phyloP scores from a whole-genome alignment of 1,140 invertebrate species.

The Bacillus rossius region DNA sequence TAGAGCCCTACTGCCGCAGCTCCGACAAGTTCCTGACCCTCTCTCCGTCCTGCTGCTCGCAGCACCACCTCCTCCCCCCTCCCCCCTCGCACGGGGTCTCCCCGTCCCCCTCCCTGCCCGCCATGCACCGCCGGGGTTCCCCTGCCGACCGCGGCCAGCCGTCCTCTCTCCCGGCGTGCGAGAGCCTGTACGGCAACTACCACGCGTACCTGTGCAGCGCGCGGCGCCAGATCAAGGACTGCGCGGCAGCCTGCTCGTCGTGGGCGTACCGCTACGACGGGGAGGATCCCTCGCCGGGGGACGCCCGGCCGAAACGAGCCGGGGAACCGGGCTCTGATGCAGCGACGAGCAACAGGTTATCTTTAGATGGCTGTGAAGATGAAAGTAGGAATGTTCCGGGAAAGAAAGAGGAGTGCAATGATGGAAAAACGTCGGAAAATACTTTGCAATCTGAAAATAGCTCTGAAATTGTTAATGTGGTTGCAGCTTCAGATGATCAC shows the following conservation, averaged over 20 bases:
- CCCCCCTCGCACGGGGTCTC: slow-evolving; percentile 21
- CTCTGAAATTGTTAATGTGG: too few species aligned
- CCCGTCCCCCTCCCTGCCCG: slow-evolving; percentile 6
- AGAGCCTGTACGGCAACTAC: slow-evolving; percentile 68
- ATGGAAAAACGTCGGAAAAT: too few species aligned
- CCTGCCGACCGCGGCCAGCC: slow-evolving; percentile 23
- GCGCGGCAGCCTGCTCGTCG: slow-evolving; percentile 60
- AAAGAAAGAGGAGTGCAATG: too few species aligned
- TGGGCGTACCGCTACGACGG: slow-evolving; percentile 77
- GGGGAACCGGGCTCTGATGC: too few species aligned
- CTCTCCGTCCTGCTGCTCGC: slow-evolving; percentile 48
- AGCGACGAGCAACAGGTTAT: too few species aligned
- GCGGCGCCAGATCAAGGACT: slow-evolving; percentile 63
- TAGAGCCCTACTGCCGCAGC: slow-evolving; percentile 73
- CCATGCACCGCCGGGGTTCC: slow-evolving; percentile 15
- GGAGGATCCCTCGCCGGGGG: slow-evolving; percentile 41
- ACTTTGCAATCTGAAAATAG: too few species aligned
- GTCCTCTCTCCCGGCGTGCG: slow-evolving; percentile 24
- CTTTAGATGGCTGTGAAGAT: slow-evolving; percentile 20
- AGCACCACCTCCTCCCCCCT: neutral
- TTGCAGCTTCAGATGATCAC: too few species aligned
- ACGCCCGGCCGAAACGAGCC: neutral
- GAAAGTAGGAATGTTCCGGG: neutral
- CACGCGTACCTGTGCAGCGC: slow-evolving; percentile 81
- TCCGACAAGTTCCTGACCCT: slow-evolving; percentile 81